phyloP scores from a whole-genome alignment of 2,888 invertebrate species.

The Calameuta pallipes region DNA sequence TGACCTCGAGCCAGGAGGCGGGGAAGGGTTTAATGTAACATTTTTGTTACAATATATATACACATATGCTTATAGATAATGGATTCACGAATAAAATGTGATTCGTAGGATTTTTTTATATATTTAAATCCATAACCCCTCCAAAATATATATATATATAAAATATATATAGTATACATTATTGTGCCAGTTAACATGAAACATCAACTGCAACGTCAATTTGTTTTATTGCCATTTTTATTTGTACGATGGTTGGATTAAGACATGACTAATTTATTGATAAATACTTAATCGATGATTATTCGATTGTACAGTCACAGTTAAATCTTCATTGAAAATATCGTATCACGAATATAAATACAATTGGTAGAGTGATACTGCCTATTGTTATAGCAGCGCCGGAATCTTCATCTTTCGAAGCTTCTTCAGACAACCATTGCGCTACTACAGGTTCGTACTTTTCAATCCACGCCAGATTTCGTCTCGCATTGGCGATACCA shows the following conservation, averaged over 20 bases:
- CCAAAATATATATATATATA: background rate
- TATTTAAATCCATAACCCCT: background rate
- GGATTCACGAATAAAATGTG: background rate
- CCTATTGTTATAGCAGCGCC: background rate
- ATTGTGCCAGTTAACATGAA: background rate
- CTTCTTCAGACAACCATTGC: background rate
- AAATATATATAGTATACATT: too few relatives aligned
- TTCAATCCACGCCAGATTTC: constrained; percentile 23
- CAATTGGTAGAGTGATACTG: background rate
- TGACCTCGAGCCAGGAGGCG: too few relatives aligned
- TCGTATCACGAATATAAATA: background rate
- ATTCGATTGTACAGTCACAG: background rate
- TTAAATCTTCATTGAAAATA: background rate
- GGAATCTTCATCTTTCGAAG: background rate
- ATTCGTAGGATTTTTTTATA: background rate
- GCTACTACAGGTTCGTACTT: constrained; percentile 12
- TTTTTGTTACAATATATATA: too few relatives aligned
- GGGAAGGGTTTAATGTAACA: too few relatives aligned
- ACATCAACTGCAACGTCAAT: background rate
- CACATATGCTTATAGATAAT: background rate
- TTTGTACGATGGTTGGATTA: background rate
- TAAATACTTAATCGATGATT: background rate
- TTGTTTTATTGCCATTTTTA: background rate
- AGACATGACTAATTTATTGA: background rate
- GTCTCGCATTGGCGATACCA: constrained; percentile 11